Base-by-base conservation (phyloP, 1,140 invertebrate genomes). In the Varroa destructor region DNA sequence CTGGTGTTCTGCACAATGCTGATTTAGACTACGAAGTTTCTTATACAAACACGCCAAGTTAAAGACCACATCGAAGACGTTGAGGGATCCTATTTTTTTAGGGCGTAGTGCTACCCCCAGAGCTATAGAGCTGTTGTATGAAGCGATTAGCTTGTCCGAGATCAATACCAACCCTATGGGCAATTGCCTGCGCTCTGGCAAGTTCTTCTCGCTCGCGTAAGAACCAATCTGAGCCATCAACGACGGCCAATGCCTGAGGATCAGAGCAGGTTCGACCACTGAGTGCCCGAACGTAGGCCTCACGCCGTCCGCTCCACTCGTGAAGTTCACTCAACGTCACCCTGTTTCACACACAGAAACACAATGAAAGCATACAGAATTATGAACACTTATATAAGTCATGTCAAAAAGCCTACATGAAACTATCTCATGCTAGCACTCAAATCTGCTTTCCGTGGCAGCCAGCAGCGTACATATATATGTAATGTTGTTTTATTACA, bases 111-210 rank as follows among this genome's bases (percentile, higher is more conserved):
- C 46, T 51, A 5, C 46, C 8, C 46, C 4, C 46, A 40, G 61
- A 67, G 37, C 40, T 46, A 37, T 67, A 67, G 1, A 67, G 36
- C 8, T 67, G 61, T 8, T 67, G 61, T 40, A 67, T 67, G 61
- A 67, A 67, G 40, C 46, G 61, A 67, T 67, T 67, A 1, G 61
- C 61, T 67, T 43, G 46, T 40, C 46, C 46, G 37, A 67, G 61
- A 46, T 67, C 61, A 14, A 67, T 40, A 12, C 61, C 61, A 1
- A 67, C 12, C 12, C 61, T 12, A 43, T 67, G 14, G 10, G 61
- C 61, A 2, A 67, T 67, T 3, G 61, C 61, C 61, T 67, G 61
- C 40, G 61, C 61, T 25, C 61, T 40, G 14, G 61, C 61, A 1
- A 67, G 40, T 40, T 46, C 61, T 40, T 67, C 61, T 12, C 46